phyloP scores from a whole-genome alignment of 1,140 invertebrate species.

The fruit fly (Drosophila melanogaster) region DNA sequence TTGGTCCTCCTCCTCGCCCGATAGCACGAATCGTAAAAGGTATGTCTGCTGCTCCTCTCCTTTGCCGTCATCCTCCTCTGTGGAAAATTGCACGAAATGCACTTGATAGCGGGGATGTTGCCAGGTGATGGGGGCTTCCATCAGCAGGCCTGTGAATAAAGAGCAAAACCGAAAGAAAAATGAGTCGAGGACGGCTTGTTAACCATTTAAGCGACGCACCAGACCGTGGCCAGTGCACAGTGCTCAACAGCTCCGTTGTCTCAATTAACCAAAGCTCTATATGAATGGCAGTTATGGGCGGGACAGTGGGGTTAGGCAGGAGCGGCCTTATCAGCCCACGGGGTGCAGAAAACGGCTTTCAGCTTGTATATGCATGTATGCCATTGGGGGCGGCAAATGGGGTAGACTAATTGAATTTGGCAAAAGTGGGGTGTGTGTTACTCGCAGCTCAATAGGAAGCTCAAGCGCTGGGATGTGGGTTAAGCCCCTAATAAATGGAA shows the following conservation, averaged over 20 bases:
- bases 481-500: constrained; percentile 1
- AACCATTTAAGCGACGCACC: constrained; percentile 65
- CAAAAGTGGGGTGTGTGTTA: constrained; percentile 45
- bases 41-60: constrained; percentile 26
- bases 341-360: constrained; percentile 43
- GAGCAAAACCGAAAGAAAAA: constrained; percentile 29
- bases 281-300: background rate
- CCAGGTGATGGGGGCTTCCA: constrained; percentile 42
- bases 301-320: constrained; percentile 18
- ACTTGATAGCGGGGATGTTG: constrained; percentile 45
- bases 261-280: constrained; percentile 26
- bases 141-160: constrained; percentile 71
- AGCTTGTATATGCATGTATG: constrained; percentile 26
- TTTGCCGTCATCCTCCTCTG: background rate
- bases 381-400: constrained; percentile 7
- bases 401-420: constrained; percentile 48
- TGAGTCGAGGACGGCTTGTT: constrained; percentile 37
- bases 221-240: constrained; percentile 54
- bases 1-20: constrained; percentile 28
- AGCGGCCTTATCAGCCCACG: constrained; percentile 50
- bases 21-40: constrained; percentile 61
- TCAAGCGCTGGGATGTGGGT: constrained; percentile 17
- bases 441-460: background rate
- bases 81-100: constrained; percentile 68
- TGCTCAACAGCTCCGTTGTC: constrained; percentile 23